Conservation (phyloP, 2,888 invertebrate species). For the Isoperla grammatica region DNA sequence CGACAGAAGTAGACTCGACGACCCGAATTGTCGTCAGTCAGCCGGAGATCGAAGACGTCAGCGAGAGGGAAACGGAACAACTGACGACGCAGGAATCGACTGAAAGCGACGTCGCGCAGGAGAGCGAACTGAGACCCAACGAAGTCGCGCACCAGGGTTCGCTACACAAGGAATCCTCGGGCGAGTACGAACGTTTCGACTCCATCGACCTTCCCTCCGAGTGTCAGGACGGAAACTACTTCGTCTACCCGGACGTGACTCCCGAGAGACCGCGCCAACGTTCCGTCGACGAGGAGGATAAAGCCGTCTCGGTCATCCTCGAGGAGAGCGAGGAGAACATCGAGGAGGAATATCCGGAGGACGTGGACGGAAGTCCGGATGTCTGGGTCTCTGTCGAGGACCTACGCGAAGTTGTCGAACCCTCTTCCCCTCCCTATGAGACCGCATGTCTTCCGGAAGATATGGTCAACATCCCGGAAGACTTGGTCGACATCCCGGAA, state of each 20-base stretch:
- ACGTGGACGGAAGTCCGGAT: slow-evolving; percentile 20
- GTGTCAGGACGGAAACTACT: not conserved
- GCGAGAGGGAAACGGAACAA: too few species aligned
- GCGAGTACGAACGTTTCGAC: slow-evolving; percentile 27
- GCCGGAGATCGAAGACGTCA: not conserved
- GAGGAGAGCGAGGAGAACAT: slow-evolving; percentile 7
- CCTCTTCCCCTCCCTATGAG: not conserved
- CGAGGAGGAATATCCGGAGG: not conserved
- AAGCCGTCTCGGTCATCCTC: not conserved
- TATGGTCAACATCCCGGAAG: not conserved
- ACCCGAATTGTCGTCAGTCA: not conserved
- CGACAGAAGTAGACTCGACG: not conserved
- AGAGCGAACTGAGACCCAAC: too few species aligned
- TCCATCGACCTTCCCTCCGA: slow-evolving; percentile 22
- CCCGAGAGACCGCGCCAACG: slow-evolving; percentile 3
- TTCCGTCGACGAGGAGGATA: not conserved
- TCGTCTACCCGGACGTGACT: too few species aligned
- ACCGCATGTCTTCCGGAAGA: not conserved
- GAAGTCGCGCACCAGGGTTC: too few species aligned
- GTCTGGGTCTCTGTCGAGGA: slow-evolving; percentile 24
- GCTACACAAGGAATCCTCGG: slow-evolving; percentile 16
- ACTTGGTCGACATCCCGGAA: not conserved
- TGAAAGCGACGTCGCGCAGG: too few species aligned
- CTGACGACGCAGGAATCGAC: too few species aligned
- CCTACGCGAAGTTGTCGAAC: slow-evolving; percentile 9